Base-by-base conservation (phyloP, 2,797 vertebrate genomes). In the Neosilurus mollespiculum region DNA sequence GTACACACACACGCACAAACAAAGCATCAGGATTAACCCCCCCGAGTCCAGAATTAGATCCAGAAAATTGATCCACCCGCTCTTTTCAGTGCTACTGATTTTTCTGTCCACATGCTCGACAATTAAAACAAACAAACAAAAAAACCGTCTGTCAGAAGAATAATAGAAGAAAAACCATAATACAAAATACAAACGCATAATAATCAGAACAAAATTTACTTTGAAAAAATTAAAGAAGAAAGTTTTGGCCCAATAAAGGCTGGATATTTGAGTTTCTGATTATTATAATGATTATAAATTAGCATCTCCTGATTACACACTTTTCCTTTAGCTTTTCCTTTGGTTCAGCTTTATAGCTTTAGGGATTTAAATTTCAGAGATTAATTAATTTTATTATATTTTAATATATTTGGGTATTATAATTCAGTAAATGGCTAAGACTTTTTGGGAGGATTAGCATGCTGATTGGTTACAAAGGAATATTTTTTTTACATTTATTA, bases 21-120 rank as follows among this genome's bases (percentile, higher is more conserved):
- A 69, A n/a, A 61, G 66, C 78, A 54, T 59, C 43, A 37, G 56
- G n/a, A 75, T 58, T 56, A 71, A 24, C 66, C 65, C 26, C 43
- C 59, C 59, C 12, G 67, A 53, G 37, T 76, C 80, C 76, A 54
- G 34, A 73, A 84, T 77, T 81, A 76, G 69, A 78, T 82, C 69
- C n/a, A 18, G 59, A 61, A 83, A 70, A 70, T 16, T 53, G 75
- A 78, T 78, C 65, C 37, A 9, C 3, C 9, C 18, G 24, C 34
- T 78, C 61, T 4, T 53, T 30, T 54, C 62, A 18, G n/a, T 20
- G 37, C 20, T 49, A 7, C 34, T 12, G 8, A 43, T 43, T 49
- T 78, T 43, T 37, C 15, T 9, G 8, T 37, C 8, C 66, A 10
- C 66, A 20, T 9, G 6, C 37, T 43, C 37, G 6, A 43, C 37